Percentiles rank a stretch among this genome's conserved stretches.
These are phyloP conservation scores for Eupeodes latifasciatus DNA, from an alignment of 2,888 invertebrate genomes.

Conservation along the genomic window DNA sequence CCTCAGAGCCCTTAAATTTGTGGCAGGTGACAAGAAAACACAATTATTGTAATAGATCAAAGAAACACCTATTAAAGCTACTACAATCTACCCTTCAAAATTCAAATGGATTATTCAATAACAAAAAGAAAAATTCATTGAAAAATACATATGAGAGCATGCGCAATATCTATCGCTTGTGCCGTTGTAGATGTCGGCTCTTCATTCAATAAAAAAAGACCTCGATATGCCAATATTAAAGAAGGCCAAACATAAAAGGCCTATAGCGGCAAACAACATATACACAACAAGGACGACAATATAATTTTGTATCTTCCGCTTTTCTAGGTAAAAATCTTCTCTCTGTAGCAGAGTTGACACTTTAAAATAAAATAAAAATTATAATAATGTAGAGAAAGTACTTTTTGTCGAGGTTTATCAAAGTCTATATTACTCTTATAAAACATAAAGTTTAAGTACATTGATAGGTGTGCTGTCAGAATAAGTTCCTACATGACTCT, in stretches of 20 bases:
- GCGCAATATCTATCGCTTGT: slow-evolving; percentile 64
- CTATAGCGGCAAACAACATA: slow-evolving; percentile 46
- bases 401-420: too few relatives aligned
- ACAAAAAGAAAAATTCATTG: slow-evolving; percentile 77
- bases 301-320: slow-evolving; percentile 18
- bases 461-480: too few relatives aligned
- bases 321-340: neutral
- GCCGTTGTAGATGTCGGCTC: slow-evolving; percentile 35
- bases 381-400: neutral
- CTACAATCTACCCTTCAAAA: neutral
- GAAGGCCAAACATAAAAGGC: slow-evolving; percentile 74
- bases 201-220: slow-evolving; percentile 67
- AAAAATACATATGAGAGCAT: slow-evolving; percentile 71
- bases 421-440: too few relatives aligned
- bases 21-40: neutral
- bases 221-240: slow-evolving; percentile 60
- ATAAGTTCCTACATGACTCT: too few relatives aligned
- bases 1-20: neutral
- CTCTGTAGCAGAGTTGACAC: slow-evolving; percentile 23
- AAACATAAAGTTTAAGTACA: too few relatives aligned
- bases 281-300: slow-evolving; percentile 62
- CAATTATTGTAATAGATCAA: slow-evolving; percentile 14
- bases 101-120: neutral
- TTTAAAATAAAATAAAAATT: neutral
- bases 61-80: slow-evolving; percentile 15